A percentile compares a stretch with the other conserved stretches of the same genome.
Evolutionary conservation across 1,140 invertebrate species (phyloP).

Genomic region (Pollicipes pollicipes): DNA sequence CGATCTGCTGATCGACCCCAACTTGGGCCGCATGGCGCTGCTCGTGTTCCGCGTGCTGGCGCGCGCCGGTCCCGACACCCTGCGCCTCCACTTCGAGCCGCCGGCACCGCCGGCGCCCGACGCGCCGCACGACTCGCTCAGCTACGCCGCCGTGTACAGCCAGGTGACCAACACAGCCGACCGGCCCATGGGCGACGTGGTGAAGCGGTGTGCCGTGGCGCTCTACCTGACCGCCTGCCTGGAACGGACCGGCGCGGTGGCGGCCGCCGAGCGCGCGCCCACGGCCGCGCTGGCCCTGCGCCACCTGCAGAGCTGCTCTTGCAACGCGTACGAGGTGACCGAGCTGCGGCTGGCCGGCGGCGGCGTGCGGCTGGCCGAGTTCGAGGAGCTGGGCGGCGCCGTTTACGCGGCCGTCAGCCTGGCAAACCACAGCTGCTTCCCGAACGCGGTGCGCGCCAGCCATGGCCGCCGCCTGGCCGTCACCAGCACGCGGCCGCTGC

Average conservation of each 20-base stretch:
- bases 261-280: slow-evolving; percentile 21
- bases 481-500: slow-evolving; percentile 30
- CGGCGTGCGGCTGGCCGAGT: slow-evolving; percentile 22
- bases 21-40: slow-evolving; percentile 27
- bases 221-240: slow-evolving; percentile 33
- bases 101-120: neutral
- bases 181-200: slow-evolving; percentile 29
- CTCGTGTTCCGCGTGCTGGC: slow-evolving; percentile 35
- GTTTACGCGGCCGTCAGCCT: slow-evolving; percentile 42
- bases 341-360: slow-evolving; percentile 29
- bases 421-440: slow-evolving; percentile 41
- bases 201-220: slow-evolving; percentile 32
- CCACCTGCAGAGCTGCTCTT: slow-evolving; percentile 38
- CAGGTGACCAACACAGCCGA: slow-evolving; percentile 14
- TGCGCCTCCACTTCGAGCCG: neutral
- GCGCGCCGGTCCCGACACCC: neutral
- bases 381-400: slow-evolving; percentile 36
- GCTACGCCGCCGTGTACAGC: slow-evolving; percentile 15
- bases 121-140: slow-evolving; percentile 16
- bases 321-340: slow-evolving; percentile 45
- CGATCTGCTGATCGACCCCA: slow-evolving; percentile 25
- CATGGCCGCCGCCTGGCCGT: slow-evolving; percentile 30
- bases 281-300: slow-evolving; percentile 30
- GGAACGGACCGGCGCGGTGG: slow-evolving; percentile 14
- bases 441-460: slow-evolving; percentile 36